phyloP scores from a whole-genome alignment of 2,797 vertebrate genomes.

The Tinamus major region DNA sequence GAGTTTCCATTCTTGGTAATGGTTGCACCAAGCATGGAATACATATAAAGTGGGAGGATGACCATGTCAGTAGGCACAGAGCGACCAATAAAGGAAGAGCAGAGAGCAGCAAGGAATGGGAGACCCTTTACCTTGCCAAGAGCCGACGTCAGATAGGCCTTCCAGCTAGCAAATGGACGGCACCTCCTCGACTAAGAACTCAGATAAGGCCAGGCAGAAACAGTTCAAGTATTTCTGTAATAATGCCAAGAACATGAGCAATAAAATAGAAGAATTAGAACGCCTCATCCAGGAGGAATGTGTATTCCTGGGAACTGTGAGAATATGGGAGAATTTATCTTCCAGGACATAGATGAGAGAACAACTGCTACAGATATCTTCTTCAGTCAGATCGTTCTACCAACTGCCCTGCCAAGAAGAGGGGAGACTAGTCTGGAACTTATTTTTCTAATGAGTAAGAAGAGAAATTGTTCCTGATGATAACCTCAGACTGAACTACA shows the following conservation, averaged over 20 bases:
- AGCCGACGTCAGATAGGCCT: constrained; percentile 19
- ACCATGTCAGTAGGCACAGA: constrained; percentile 20
- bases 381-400: neutral
- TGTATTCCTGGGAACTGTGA: constrained; percentile 51
- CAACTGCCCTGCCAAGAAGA: neutral
- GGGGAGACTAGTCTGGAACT: neutral
- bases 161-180: constrained; percentile 36
- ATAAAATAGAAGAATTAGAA: constrained; percentile 65
- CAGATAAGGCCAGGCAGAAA: constrained; percentile 67
- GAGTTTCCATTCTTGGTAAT: constrained; percentile 46
- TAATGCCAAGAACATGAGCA: constrained; percentile 65
- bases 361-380: neutral
- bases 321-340: constrained; percentile 3
- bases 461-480: neutral
- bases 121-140: constrained; percentile 47
- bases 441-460: neutral
- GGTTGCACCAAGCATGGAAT: constrained; percentile 23
- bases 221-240: constrained; percentile 60
- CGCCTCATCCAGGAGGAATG: constrained; percentile 65
- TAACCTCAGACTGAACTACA: rapidly evolving
- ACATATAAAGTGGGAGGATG: neutral
- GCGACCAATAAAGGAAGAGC: constrained; percentile 70
- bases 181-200: constrained; percentile 59
- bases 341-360: constrained; percentile 18
- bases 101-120: constrained; percentile 20